A percentile compares a stretch with the other conserved stretches of the same genome.
phyloP scores from a whole-genome alignment of 2,888 invertebrate species.

The Drosophila tripunctata region DNA sequence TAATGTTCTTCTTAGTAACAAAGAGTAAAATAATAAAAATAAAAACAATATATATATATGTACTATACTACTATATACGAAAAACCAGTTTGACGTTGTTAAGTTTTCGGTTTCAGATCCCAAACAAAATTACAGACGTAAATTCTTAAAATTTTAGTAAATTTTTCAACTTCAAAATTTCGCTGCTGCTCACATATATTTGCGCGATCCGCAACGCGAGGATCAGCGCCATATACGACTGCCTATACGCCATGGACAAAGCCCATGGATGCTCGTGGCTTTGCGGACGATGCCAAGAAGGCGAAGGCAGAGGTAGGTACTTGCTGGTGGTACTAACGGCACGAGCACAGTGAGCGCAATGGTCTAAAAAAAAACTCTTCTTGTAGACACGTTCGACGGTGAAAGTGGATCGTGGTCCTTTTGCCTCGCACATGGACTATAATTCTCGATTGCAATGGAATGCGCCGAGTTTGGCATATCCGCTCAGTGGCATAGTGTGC shows the following conservation, averaged over 20 bases:
- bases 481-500: conserved; percentile 98
- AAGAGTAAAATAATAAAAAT: conserved; percentile 71
- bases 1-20: conserved; percentile 64
- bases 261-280: conserved; percentile 1
- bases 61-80: too few relatives aligned
- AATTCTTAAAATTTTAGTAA: background rate
- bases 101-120: background rate
- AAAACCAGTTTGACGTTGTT: background rate
- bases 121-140: background rate
- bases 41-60: conserved; percentile 46
- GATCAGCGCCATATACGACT: conserved; percentile 1
- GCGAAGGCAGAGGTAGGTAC: too few relatives aligned
- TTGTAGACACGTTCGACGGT: background rate
- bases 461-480: conserved; percentile 92
- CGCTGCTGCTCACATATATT: conserved; percentile 5
- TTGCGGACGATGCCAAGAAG: conserved; percentile 8
- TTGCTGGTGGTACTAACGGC: background rate
- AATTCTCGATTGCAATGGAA: conserved; percentile 96
- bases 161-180: conserved; percentile 36
- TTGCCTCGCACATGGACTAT: conserved; percentile 91
- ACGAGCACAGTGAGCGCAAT: background rate
- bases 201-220: conserved; percentile 18
- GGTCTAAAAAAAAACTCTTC: background rate
- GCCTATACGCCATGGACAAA: background rate
- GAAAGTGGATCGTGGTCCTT: conserved; percentile 52